Evolutionary conservation across 2,797 vertebrate genomes (phyloP).

Genomic region (Schizopygopsis malacanthus): DNA sequence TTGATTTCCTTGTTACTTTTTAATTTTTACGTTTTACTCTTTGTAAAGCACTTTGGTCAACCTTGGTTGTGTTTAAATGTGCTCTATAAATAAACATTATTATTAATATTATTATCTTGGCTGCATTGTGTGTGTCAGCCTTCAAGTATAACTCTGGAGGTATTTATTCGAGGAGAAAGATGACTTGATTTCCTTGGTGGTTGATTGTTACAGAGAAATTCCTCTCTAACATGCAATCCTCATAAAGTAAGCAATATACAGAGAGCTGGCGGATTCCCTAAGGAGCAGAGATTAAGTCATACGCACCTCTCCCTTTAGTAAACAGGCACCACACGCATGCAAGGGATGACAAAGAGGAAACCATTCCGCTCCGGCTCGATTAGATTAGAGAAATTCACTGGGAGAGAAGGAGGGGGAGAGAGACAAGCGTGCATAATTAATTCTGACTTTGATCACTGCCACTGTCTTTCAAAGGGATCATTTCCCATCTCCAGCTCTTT

Average conservation of each 20-base stretch:
- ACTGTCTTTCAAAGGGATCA: conserved; percentile 61
- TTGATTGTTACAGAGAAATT: conserved; percentile 43
- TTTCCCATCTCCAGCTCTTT: conserved; percentile 61
- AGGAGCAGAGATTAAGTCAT: conserved; percentile 54
- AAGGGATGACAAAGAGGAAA: conserved; percentile 55
- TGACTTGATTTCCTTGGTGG: conserved; percentile 33
- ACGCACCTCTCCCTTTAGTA: conserved; percentile 57
- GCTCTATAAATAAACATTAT: no score
- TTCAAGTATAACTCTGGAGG: conserved; percentile 45
- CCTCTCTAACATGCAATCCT: conserved; percentile 37
- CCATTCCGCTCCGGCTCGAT: conserved; percentile 55
- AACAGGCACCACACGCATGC: conserved; percentile 53
- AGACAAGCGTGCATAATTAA: conserved; percentile 66
- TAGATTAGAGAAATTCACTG: conserved; percentile 64
- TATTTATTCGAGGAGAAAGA: conserved; percentile 33
- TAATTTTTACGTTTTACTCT: no score
- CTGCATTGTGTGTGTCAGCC: conserved; percentile 22
- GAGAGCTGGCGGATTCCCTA: conserved; percentile 51
- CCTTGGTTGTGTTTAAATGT: no score
- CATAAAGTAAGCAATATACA: conserved; percentile 57
- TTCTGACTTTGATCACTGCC: conserved; percentile 66
- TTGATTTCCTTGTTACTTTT: no score
- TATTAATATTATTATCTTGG: background rate
- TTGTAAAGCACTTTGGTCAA: no score
- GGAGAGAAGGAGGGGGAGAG: conserved; percentile 54